Base-by-base conservation (phyloP, 2,888 invertebrate species). In the Euplexia lucipara region DNA sequence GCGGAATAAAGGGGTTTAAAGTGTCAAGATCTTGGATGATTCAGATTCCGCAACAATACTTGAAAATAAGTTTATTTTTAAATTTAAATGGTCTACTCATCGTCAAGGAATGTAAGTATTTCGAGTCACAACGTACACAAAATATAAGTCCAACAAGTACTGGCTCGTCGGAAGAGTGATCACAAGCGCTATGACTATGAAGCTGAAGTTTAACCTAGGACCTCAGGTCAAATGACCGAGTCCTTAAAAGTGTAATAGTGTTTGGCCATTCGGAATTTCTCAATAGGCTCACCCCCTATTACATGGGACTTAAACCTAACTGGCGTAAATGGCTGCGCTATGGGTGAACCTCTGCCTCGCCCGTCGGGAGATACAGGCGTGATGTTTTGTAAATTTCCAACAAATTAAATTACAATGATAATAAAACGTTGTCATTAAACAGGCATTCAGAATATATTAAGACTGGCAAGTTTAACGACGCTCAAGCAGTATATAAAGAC, bases 361-460 rank as follows among this genome's bases (percentile, higher is more conserved):
- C n/a, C n/a, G n/a, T n/a, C n/a, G n/a, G n/a, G n/a, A n/a, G 26
- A 26, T 26, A 26, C 26, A 5, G 26, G 26, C 26, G 26, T 26
- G 26, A 26, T 26, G 26, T 26, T 26, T 3, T 26, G 26, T 26
- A 3, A 3, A 3, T 26, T 26, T 26, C 26, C 26, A 26, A 26
- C 26, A 26, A 26, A 26, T 26, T 26, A 51, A 62, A 47, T 42
- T 32, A 37, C 22, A 52, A 35, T 34, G 39, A n/a, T 8, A n/a
- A 54, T 68, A 42, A 68, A 68, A 56, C 49, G 14, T n/a, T 56
- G 41, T 52, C 45, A 62, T 47, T 59, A 52, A 58, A 68, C 20
- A 2, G 34, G 9, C 14, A 52, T 54, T 62, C 16, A 51, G 22
- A 9, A 54, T 48, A 26, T 67, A 59, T 62, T 68, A 51, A 66